These are phyloP conservation scores for Arctopsyche grandis DNA, from an alignment of 1,140 invertebrate genomes.

Conservation along the genomic window DNA sequence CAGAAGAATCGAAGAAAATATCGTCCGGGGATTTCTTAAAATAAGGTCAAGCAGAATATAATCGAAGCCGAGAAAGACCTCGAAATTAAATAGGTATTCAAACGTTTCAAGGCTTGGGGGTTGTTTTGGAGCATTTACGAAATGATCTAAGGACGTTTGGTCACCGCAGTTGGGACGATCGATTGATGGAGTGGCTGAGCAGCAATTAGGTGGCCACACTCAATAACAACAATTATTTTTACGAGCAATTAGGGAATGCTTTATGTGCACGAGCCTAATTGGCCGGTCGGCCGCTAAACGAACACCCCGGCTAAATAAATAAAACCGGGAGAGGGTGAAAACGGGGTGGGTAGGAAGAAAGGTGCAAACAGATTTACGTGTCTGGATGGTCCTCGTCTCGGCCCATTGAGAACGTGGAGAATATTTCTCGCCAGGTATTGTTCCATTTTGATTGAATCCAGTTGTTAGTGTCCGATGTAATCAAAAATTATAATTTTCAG, in stretches of 20 bases:
- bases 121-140: too few relatives aligned
- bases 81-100: too few relatives aligned
- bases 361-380: slow-evolving; percentile 16
- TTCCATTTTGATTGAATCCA: too few relatives aligned
- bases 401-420: too few relatives aligned
- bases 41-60: background rate
- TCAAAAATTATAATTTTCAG: too few relatives aligned
- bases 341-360: background rate
- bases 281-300: slow-evolving; percentile 21
- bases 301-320: slow-evolving; percentile 30
- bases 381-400: too few relatives aligned
- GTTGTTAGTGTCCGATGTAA: too few relatives aligned
- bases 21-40: background rate
- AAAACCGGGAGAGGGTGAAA: background rate
- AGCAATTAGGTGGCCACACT: background rate
- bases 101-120: too few relatives aligned
- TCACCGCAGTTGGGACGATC: background rate
- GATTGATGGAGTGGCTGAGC: background rate
- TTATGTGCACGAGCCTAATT: slow-evolving; percentile 41
- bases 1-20: background rate
- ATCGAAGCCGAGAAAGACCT: background rate
- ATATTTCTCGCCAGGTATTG: too few relatives aligned
- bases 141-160: background rate
- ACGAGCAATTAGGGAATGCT: slow-evolving; percentile 43
- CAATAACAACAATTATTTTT: slow-evolving; percentile 45